Evolutionary conservation across 2,797 vertebrate species (phyloP).

Genomic region (Alosa sapidissima): DNA sequence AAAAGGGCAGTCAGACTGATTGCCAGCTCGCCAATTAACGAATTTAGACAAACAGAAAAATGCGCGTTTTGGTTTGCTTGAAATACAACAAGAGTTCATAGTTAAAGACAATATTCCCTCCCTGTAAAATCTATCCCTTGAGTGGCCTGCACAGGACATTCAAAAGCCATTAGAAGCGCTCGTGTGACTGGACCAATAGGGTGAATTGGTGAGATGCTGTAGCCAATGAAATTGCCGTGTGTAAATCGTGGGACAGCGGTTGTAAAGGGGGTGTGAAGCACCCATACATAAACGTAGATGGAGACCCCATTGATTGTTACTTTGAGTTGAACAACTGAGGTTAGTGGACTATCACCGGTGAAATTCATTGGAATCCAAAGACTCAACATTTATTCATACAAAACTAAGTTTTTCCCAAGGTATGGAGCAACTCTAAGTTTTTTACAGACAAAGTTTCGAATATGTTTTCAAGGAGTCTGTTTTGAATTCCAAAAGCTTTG

Average conservation of each 20-base stretch:
- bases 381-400: background rate
- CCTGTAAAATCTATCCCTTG: background rate
- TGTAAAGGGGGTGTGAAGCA: constrained; percentile 68
- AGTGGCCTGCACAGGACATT: background rate
- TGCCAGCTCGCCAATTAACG: background rate
- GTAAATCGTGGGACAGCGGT: constrained; percentile 63
- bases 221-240: constrained; percentile 69
- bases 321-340: background rate
- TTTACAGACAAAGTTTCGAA: background rate
- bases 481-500: background rate
- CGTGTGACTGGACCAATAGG: background rate
- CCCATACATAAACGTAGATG: constrained; percentile 45
- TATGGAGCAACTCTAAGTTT: background rate
- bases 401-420: background rate
- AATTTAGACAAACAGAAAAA: background rate
- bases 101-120: background rate
- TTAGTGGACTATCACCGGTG: constrained; percentile 4
- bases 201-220: background rate
- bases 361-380: background rate
- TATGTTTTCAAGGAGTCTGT: background rate
- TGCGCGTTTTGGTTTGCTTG: background rate
- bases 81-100: background rate
- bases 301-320: background rate
- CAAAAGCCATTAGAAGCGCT: background rate
- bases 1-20: background rate